These are phyloP conservation scores for Pedetes capensis DNA, from an alignment of 2,113 vertebrate species.

Conservation along the genomic window DNA sequence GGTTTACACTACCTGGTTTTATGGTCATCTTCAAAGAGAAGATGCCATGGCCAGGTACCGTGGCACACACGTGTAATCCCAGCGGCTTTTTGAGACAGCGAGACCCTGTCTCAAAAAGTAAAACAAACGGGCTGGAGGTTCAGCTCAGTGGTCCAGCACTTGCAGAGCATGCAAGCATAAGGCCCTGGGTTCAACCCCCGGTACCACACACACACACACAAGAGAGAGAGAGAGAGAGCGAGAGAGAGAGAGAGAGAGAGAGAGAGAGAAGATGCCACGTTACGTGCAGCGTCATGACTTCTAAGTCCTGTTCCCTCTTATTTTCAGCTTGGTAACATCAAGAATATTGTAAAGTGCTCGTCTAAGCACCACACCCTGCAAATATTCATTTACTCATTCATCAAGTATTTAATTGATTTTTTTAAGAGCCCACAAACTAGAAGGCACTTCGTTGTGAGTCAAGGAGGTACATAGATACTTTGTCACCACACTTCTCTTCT, in stretches of 20 bases:
- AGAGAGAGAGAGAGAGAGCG: no score
- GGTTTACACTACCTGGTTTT: not conserved
- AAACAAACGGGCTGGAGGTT: no score
- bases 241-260: no score
- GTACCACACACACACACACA: no score
- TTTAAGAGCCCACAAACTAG: not conserved
- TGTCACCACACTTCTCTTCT: not conserved
- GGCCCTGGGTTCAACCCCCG: no score
- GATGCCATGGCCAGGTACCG: no score
- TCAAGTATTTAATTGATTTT: not conserved
- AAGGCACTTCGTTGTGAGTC: not conserved
- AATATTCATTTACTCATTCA: not conserved
- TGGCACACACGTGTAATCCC: no score
- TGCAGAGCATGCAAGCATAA: no score
- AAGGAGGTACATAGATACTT: not conserved
- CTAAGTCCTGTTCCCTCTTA: not conserved
- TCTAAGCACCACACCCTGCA: not conserved
- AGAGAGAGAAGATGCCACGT: not conserved
- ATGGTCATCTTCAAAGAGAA: not conserved
- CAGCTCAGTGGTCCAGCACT: no score
- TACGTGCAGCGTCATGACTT: not conserved
- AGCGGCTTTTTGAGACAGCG: no score
- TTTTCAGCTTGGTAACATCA: not conserved
- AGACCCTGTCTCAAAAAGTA: no score
- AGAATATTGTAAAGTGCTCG: not conserved